phyloP scores from a whole-genome alignment of 2,888 invertebrate species.

The Eristalis arbustorum region DNA sequence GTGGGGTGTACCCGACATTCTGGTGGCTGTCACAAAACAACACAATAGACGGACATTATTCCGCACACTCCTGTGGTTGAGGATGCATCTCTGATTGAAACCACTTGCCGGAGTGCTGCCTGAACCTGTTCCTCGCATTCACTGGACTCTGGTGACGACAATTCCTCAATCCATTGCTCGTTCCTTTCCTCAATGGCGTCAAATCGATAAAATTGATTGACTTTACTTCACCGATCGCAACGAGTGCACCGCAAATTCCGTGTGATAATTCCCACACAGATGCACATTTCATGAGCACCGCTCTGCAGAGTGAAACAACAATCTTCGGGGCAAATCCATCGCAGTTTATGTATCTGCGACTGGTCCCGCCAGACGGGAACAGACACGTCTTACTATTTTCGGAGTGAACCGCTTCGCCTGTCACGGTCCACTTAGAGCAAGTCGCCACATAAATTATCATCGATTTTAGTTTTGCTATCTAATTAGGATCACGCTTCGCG shows the following conservation, averaged over 20 bases:
- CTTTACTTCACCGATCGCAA: neutral
- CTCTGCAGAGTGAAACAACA: neutral
- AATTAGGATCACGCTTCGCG: constrained; percentile 56
- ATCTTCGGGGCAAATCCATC: no score
- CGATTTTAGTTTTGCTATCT: constrained; percentile 59
- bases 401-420: constrained; percentile 41
- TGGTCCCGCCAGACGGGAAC: neutral
- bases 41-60: no score
- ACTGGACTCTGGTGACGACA: neutral
- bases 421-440: constrained; percentile 45
- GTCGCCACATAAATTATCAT: constrained; percentile 68
- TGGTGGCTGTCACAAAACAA: no score
- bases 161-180: neutral
- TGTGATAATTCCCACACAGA: neutral
- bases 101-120: no score
- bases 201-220: neutral
- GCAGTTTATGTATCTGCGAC: neutral
- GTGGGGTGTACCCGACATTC: neutral
- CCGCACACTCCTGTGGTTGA: no score
- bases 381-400: constrained; percentile 61
- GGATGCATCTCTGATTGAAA: no score
- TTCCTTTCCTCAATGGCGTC: neutral
- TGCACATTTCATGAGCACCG: neutral
- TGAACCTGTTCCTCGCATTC: neutral
- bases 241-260: neutral